Base-by-base conservation (phyloP, 53 echinoderm and acorn worm genomes). In the Henricia sp. region DNA sequence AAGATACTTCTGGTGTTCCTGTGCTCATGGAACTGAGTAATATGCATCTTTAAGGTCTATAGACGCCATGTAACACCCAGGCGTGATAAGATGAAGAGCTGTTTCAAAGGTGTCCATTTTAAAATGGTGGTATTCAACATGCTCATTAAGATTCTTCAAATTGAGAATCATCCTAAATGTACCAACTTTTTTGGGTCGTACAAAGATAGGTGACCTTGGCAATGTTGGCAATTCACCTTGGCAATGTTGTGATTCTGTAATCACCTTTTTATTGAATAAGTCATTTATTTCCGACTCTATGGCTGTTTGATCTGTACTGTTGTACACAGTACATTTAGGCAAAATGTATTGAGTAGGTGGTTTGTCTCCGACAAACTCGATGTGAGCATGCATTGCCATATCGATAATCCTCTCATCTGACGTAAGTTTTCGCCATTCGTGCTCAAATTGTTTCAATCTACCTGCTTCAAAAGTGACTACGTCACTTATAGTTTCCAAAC, bases 181-280 rank as follows among this genome's bases (percentile, higher is more conserved):
- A n/a, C 85, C 86, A 57, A 76, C 75, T 64, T 86, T 86, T 75
- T 86, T 86, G n/a, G n/a, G n/a, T n/a, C n/a, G n/a, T n/a, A n/a
- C n/a, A n/a, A n/a, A n/a, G n/a, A n/a, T n/a, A n/a, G n/a, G n/a
- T n/a, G n/a, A n/a, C n/a, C n/a, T n/a, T 24, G 65, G 74, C 46
- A 53, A 36, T 17, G 86, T 64, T 23, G 72, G 55, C 42, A 52
- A 55, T 37, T 85, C 85, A 17, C 85, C 62, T 5, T 38, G 34
- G 64, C 73, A 64, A 30, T 86, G 74, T 17, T 43, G 72, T 48
- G 66, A 74, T 8, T 72, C 32, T 11, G 35, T 48, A 60, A 74
- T 86, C 65, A 51, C 74, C 52, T 86, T 74, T 74, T 86, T 84
- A 70, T 84, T 26, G 33, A 84, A 58, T 57, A 84, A 71, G 70